Percentiles rank a stretch among this genome's conserved stretches.
These are phyloP conservation scores for Taurulus bubalis DNA, from an alignment of 2,113 vertebrate genomes.

Conservation along the genomic window DNA sequence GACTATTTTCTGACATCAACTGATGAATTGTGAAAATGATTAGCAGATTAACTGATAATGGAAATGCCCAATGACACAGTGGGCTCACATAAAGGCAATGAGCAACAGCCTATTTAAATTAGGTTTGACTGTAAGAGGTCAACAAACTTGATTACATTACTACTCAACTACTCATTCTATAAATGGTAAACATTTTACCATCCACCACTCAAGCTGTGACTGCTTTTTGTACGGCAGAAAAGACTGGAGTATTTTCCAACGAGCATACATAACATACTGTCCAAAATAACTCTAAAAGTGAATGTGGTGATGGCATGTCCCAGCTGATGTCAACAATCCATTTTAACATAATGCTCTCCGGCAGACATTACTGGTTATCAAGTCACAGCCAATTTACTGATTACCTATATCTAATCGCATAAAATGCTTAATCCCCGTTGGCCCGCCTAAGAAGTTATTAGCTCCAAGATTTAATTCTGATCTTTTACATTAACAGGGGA, in stretches of 20 bases:
- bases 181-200: neutral
- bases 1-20: neutral
- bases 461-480: conserved; percentile 41
- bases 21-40: neutral
- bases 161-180: too few relatives aligned
- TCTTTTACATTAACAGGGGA: conserved; percentile 32
- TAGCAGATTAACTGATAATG: neutral
- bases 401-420: conserved; percentile 64
- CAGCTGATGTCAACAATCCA: neutral
- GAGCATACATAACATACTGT: neutral
- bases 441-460: conserved; percentile 42
- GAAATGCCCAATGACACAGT: neutral
- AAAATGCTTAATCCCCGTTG: conserved; percentile 64
- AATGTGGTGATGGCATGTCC: neutral
- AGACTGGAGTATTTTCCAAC: conserved; percentile 1
- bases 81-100: neutral
- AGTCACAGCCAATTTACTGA: conserved; percentile 52
- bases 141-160: neutral
- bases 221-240: neutral
- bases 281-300: neutral
- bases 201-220: neutral
- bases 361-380: conserved; percentile 40
- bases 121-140: neutral
- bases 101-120: neutral
- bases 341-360: conserved; percentile 19